Conservation (phyloP, 2,888 invertebrate genomes). For the Prenolepis imparis region DNA sequence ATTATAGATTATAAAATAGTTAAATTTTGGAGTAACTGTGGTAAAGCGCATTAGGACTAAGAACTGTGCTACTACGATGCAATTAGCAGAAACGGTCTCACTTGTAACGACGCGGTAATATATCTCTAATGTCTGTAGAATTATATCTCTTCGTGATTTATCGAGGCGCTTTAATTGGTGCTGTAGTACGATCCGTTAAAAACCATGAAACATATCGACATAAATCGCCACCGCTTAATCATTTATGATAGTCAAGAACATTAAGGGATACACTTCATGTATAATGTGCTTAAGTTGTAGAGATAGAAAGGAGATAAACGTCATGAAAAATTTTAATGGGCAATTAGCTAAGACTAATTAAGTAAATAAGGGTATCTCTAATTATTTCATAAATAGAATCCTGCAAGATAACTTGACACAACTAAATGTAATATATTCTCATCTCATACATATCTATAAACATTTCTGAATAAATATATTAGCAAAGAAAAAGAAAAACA, state of each 20-base stretch:
- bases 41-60: slow-evolving; percentile 1
- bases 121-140: slow-evolving; percentile 45
- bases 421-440: not conserved
- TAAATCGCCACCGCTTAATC: slow-evolving; percentile 51
- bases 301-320: not conserved
- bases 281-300: slow-evolving; percentile 1
- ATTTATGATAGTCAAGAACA: slow-evolving; percentile 39
- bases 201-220: slow-evolving; percentile 41
- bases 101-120: slow-evolving; percentile 50
- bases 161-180: slow-evolving; percentile 49
- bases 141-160: slow-evolving; percentile 49
- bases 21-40: not conserved
- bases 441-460: not conserved
- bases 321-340: slow-evolving; percentile 20
- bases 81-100: slow-evolving; percentile 41
- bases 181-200: slow-evolving; percentile 43
- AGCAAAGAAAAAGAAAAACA: not conserved
- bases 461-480: not conserved
- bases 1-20: too few species aligned
- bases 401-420: not conserved
- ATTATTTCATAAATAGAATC: slow-evolving; percentile 11
- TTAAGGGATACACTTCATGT: slow-evolving; percentile 19
- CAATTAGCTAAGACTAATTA: slow-evolving; percentile 42
- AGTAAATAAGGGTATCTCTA: not conserved
- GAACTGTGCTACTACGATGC: not conserved